Percentiles rank a stretch among this genome's conserved stretches.
Conservation (phyloP, 2,888 invertebrate genomes). For the Scaptomyza cyrtandrae region DNA sequence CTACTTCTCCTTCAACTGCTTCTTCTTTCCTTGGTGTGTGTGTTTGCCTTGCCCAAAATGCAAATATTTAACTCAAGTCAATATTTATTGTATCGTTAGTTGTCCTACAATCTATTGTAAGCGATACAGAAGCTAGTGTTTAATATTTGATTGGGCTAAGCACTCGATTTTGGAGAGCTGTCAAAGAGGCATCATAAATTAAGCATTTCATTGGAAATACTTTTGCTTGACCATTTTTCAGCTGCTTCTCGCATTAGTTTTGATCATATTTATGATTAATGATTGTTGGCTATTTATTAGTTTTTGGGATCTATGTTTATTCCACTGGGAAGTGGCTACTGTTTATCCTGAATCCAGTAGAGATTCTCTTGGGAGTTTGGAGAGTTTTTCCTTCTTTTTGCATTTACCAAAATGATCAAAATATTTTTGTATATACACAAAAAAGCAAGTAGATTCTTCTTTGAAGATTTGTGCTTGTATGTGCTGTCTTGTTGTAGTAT, state of each 20-base stretch:
- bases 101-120: conserved; percentile 51
- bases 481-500: conserved; percentile 4
- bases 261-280: conserved; percentile 53
- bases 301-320: conserved; percentile 16
- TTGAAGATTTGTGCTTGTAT: conserved; percentile 6
- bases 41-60: conserved; percentile 13
- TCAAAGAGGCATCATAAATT: conserved; percentile 76
- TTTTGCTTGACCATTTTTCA: conserved; percentile 25
- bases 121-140: conserved; percentile 47
- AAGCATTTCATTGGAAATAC: conserved; percentile 30
- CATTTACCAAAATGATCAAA: conserved; percentile 64
- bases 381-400: background rate
- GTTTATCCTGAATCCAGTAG: conserved; percentile 30
- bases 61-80: conserved; percentile 50
- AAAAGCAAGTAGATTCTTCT: too few species aligned
- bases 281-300: conserved; percentile 25
- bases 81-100: conserved; percentile 25
- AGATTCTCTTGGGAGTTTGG: conserved; percentile 26
- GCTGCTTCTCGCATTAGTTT: conserved; percentile 58
- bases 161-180: conserved; percentile 39
- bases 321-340: conserved; percentile 70
- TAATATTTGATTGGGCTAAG: too few species aligned
- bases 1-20: background rate
- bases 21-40: background rate
- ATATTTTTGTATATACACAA: conserved; percentile 62